phyloP scores from a whole-genome alignment of 2,797 vertebrate species.

The Falco peregrinus region DNA sequence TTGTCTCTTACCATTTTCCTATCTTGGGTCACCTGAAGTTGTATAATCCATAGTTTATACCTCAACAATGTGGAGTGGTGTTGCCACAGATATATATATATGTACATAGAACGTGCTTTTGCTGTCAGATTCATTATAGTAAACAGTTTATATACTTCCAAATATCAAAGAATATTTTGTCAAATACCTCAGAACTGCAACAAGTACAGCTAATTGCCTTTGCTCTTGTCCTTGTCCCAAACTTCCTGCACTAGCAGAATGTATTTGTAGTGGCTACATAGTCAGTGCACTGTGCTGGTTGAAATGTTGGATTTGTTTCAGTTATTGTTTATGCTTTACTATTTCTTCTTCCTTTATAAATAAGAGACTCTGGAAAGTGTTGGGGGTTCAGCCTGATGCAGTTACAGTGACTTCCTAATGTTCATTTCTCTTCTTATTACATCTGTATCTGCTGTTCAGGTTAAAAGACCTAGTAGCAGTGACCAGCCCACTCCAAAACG shows the following conservation, averaged over 20 bases:
- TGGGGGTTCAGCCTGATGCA: neutral
- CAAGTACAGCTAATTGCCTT: neutral
- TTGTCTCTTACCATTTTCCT: neutral
- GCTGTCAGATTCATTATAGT: neutral
- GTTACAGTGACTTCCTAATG: neutral
- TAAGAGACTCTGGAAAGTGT: neutral
- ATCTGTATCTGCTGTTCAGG: neutral
- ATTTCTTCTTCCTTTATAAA: neutral
- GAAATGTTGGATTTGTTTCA: neutral
- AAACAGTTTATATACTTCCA: neutral
- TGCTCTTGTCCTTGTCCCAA: neutral
- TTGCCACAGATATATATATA: neutral
- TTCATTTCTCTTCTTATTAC: neutral
- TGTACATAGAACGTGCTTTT: neutral
- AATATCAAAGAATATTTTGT: neutral
- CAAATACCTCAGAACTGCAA: neutral
- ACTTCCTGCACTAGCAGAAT: neutral
- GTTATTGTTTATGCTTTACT: constrained; percentile 2
- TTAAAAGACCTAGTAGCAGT: neutral
- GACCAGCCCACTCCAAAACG: neutral
- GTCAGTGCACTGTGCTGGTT: neutral
- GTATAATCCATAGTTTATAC: neutral
- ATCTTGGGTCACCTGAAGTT: neutral
- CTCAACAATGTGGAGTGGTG: neutral
- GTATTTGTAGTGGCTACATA: neutral